These are phyloP conservation scores for Saccopteryx bilineata DNA, from an alignment of 2,113 vertebrate genomes.

Conservation along the genomic window DNA sequence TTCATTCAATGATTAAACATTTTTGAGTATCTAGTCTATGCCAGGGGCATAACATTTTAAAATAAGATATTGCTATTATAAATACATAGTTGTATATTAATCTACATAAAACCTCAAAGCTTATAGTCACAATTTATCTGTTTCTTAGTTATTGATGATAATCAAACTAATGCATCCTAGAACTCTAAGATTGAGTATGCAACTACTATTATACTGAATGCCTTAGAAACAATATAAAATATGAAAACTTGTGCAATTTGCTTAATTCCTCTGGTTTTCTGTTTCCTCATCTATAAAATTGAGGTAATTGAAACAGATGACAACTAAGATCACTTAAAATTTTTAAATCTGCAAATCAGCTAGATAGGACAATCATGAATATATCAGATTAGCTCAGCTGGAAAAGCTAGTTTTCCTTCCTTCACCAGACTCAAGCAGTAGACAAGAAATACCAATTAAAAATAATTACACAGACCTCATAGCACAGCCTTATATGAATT, in stretches of 20 bases:
- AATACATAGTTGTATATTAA: conserved; percentile 22
- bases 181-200: conserved; percentile 24
- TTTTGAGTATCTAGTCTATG: conserved; percentile 31
- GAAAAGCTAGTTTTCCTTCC: conserved; percentile 37
- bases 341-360: conserved; percentile 47
- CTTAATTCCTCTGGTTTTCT: conserved; percentile 36
- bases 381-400: background rate
- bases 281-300: conserved; percentile 34
- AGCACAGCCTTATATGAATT: conserved; percentile 50
- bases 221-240: conserved; percentile 56
- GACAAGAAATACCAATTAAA: conserved; percentile 44
- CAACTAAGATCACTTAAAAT: conserved; percentile 20
- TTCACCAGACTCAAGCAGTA: conserved; percentile 10
- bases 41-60: conserved; percentile 45
- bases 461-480: conserved; percentile 5
- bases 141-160: conserved; percentile 49
- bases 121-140: conserved; percentile 47
- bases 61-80: conserved; percentile 37
- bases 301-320: conserved; percentile 6
- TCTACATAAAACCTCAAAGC: conserved; percentile 54
- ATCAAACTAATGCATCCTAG: conserved; percentile 38
- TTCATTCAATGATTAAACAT: conserved; percentile 44
- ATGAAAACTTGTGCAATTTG: conserved; percentile 37
- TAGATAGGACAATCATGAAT: conserved; percentile 32
- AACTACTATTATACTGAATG: conserved; percentile 38